Evolutionary conservation across 1,140 invertebrate genomes (phyloP).

Genomic region (Pygmarrhopalites habei): DNA sequence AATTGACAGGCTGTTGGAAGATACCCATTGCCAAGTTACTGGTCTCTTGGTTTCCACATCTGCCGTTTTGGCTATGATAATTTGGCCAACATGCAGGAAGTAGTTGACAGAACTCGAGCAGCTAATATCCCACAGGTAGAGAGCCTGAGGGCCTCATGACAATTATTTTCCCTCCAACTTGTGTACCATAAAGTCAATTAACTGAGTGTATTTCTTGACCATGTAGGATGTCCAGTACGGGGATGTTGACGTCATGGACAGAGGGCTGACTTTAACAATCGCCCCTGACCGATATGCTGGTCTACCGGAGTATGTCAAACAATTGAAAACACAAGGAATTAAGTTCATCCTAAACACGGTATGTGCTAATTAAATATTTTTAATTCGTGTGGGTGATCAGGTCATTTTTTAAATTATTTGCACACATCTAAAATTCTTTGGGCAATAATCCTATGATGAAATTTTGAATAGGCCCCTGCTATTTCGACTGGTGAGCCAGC

Average conservation of each 20-base stretch:
- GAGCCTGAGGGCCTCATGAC: no score
- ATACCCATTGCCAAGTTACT: slow-evolving; percentile 49
- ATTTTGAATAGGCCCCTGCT: slow-evolving; percentile 10
- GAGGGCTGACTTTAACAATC: slow-evolving; percentile 43
- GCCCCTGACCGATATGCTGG: slow-evolving; percentile 10
- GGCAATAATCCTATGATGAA: neutral
- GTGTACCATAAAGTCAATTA: neutral
- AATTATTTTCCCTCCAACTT: no score
- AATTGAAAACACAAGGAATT: slow-evolving; percentile 27
- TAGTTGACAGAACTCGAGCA: slow-evolving; percentile 43
- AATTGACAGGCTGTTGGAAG: slow-evolving; percentile 46
- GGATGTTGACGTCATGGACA: slow-evolving; percentile 58
- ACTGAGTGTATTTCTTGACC: neutral
- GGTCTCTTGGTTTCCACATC: slow-evolving; percentile 50
- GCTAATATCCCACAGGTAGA: slow-evolving; percentile 44
- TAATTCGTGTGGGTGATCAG: no score
- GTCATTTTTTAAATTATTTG: no score
- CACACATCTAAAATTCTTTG: neutral
- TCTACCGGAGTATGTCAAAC: slow-evolving; percentile 17
- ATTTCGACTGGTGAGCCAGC: slow-evolving; percentile 12
- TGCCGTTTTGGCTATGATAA: slow-evolving; percentile 47
- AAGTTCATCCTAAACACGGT: slow-evolving; percentile 36
- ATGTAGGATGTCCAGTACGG: slow-evolving; percentile 49
- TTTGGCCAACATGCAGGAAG: slow-evolving; percentile 42
- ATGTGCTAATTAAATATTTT: neutral